A percentile compares a stretch with the other conserved stretches of the same genome.
These are phyloP conservation scores for human (Homo sapiens) DNA, from an alignment of 2,113 vertebrate genomes.

Conservation along the genomic window GRCh38 chr2:195853501-195854000, in stretches of 20 bases:
- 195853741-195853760: background rate
- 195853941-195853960: constrained; percentile 41
- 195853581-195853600: background rate
- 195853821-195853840: background rate
- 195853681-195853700: background rate
- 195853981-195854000: constrained; percentile 24
- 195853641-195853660: background rate
- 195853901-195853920: background rate
- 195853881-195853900: constrained; percentile 1
- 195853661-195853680: background rate
- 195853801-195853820: constrained; percentile 11
- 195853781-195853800: background rate
- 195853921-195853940: constrained; percentile 43
- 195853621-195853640: background rate
- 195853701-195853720: background rate
- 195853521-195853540: constrained; percentile 86
- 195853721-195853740: background rate
- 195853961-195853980: constrained; percentile 26
- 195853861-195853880: background rate
- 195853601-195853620: background rate
- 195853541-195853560: background rate
- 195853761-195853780: constrained; percentile 27
- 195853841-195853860: background rate
- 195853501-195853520: constrained; percentile 91
- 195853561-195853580: background rate